Evolutionary conservation across 2,888 invertebrate genomes (phyloP).

Genomic region (Tenthredo scrophulariae): DNA sequence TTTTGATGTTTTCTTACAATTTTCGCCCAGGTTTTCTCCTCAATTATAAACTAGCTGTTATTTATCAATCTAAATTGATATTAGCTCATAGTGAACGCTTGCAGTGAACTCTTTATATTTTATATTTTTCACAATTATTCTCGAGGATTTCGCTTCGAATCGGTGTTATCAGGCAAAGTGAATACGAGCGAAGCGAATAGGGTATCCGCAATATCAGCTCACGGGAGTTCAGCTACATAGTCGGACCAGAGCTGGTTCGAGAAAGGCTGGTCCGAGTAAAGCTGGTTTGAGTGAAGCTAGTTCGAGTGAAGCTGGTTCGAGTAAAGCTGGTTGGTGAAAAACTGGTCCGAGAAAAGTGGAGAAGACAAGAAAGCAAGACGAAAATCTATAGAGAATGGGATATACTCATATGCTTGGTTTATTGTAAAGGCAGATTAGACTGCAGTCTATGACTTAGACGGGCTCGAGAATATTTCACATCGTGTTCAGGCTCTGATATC

Average conservation of each 20-base stretch:
- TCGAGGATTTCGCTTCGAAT: too few species aligned
- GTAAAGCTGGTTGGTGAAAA: background rate
- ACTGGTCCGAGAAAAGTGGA: background rate
- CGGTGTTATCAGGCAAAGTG: background rate
- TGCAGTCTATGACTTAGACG: background rate
- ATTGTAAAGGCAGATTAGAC: background rate
- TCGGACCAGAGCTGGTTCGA: background rate
- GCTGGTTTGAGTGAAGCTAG: background rate
- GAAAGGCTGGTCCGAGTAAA: background rate
- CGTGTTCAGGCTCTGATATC: background rate
- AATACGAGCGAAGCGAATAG: background rate
- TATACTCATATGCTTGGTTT: background rate
- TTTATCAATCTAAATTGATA: background rate
- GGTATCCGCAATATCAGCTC: background rate
- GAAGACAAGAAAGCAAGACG: background rate
- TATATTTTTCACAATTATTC: too few species aligned
- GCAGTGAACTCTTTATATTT: background rate
- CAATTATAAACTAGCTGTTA: background rate
- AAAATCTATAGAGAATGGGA: background rate
- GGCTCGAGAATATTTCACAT: background rate
- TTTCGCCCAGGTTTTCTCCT: background rate
- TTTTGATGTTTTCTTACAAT: background rate
- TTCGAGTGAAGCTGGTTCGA: too few species aligned
- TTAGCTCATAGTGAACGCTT: too few species aligned
- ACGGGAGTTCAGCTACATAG: background rate